Conservation (phyloP, 2,888 invertebrate genomes). For the Julus scanicus region DNA sequence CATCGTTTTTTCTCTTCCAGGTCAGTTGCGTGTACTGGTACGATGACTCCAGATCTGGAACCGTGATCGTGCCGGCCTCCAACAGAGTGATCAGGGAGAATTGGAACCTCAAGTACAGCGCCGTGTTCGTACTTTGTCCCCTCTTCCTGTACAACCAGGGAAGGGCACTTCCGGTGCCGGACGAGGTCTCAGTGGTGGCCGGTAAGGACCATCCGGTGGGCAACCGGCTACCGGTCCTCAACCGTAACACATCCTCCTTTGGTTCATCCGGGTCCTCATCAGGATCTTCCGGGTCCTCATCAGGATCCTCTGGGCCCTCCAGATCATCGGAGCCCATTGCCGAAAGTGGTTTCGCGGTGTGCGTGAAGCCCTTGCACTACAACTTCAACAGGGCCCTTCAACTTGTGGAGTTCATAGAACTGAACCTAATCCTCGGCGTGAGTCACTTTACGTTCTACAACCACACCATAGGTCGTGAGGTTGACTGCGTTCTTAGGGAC, state of each 20-base stretch:
- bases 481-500: conserved; percentile 79
- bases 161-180: conserved; percentile 71
- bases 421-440: conserved; percentile 84
- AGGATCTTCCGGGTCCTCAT: too few species aligned
- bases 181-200: conserved; percentile 74
- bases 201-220: conserved; percentile 67
- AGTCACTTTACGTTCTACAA: conserved; percentile 92
- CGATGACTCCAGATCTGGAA: conserved; percentile 52
- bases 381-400: conserved; percentile 85
- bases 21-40: conserved; percentile 66
- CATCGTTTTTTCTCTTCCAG: too few species aligned
- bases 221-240: conserved; percentile 75
- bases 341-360: conserved; percentile 73
- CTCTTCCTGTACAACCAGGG: conserved; percentile 57
- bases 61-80: conserved; percentile 60
- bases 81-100: conserved; percentile 85
- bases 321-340: too few species aligned
- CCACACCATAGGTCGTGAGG: conserved; percentile 83
- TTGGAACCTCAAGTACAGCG: conserved; percentile 88
- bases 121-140: conserved; percentile 87
- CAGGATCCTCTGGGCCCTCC: too few species aligned
- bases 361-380: conserved; percentile 91
- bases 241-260: too few species aligned
- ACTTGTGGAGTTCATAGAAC: conserved; percentile 88
- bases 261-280: too few species aligned